These are phyloP conservation scores for Anoura caudifer DNA, from an alignment of 2,113 vertebrate genomes.

Conservation along the genomic window DNA sequence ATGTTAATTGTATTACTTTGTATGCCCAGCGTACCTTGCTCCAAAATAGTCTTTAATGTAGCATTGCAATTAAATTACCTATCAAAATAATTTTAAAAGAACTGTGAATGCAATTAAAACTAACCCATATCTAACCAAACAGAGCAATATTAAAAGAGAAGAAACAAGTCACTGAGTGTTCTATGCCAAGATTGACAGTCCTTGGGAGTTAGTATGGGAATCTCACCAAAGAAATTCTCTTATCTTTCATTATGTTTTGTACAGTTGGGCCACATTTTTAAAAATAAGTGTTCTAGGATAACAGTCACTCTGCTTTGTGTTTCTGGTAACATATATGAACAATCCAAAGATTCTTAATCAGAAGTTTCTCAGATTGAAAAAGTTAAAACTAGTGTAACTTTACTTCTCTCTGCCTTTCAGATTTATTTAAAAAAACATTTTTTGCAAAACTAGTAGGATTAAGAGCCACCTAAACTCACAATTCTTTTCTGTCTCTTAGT, in stretches of 20 bases:
- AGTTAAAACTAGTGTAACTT: neutral
- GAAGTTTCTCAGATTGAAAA: neutral
- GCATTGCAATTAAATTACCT: slow-evolving; percentile 5
- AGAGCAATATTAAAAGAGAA: neutral
- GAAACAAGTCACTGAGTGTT: neutral
- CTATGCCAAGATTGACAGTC: neutral
- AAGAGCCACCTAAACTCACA: neutral
- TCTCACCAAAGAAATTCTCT: neutral
- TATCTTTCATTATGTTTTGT: neutral
- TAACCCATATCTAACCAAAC: neutral
- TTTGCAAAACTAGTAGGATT: slow-evolving; percentile 28
- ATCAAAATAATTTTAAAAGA: slow-evolving; percentile 15
- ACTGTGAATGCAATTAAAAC: neutral
- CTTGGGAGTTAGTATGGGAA: neutral
- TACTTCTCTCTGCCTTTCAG: slow-evolving; percentile 17
- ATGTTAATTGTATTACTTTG: neutral
- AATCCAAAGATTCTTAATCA: neutral
- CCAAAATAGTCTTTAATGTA: neutral
- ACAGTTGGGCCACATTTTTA: neutral
- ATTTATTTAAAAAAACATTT: slow-evolving; percentile 7
- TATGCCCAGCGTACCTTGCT: neutral
- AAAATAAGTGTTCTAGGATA: neutral
- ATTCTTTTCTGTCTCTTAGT: neutral
- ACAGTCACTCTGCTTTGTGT: neutral
- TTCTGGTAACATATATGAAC: neutral